Evolutionary conservation across 2,888 invertebrate species (phyloP), one percentile per base, ranked within the genome.

Genomic region (Epinotia demarniana): DNA sequence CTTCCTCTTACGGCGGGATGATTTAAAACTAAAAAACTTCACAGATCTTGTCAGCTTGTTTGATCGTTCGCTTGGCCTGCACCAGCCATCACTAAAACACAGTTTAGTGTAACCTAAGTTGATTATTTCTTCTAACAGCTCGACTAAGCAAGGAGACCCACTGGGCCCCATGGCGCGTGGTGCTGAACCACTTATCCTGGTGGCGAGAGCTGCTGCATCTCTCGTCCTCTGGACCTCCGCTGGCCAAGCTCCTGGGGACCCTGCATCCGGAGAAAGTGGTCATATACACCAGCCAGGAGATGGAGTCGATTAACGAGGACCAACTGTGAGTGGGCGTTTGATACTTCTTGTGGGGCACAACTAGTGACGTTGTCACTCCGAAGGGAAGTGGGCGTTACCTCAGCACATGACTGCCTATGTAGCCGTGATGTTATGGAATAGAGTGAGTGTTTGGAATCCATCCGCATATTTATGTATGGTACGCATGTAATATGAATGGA

Each of bases 101-200:
- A 46, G 13, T 46, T 46, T 4, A 46, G 46, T 13, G 13, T 46
- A 3, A 13, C 5, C 53, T 53, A 5, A n/a, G 13, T 46, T 13
- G 12, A n/a, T n/a, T n/a, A 8, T 8, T 5, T 53, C 43, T 16
- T 3, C 16, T 19, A 19, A 4, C 81, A 92, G 92, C 88, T 0
- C 90, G 89, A 0, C 86, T 93, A 0, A 85, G 85, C 58, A 95
- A 96, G 53, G 97, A 97, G 86, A 93, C 94, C 8, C 97, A 97
- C 83, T 98, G 97, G 92, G 97, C 97, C 0, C 98, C 98, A 0
- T 98, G 98, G 98, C 95, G 96, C 0, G 96, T 97, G 0, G 97
- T 97, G 0, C 94, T 97, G 1, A 94, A 95, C 77, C 97, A 97
- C 85, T 94, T 98, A 23, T 95, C 96, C 77, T 95, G 96, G 78